These are phyloP conservation scores for Lathronympha strigana DNA, from an alignment of 2,888 invertebrate species.

Conservation along the genomic window DNA sequence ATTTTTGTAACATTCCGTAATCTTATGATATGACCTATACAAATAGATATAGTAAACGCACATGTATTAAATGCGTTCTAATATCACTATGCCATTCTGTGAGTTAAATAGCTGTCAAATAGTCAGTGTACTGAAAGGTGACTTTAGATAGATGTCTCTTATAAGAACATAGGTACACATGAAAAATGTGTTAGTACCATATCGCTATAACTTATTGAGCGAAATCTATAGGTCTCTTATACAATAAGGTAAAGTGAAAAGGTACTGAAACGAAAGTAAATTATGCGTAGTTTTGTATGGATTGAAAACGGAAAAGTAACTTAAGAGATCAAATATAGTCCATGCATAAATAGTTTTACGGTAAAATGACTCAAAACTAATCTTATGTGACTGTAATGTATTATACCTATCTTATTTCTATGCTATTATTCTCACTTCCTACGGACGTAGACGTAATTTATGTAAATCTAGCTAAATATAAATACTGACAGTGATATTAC, in stretches of 20 bases:
- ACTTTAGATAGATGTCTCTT: background rate
- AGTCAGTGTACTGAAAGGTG: background rate
- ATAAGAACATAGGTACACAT: slow-evolving; percentile 24
- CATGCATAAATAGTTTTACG: slow-evolving; percentile 14
- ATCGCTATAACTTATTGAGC: slow-evolving; percentile 27
- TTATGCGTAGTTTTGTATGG: slow-evolving; percentile 23
- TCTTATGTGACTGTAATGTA: slow-evolving; percentile 15
- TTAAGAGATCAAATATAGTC: slow-evolving; percentile 24
- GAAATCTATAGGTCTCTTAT: slow-evolving; percentile 17
- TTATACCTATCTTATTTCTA: slow-evolving; percentile 12
- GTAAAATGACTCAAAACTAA: slow-evolving; percentile 13
- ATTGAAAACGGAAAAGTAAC: slow-evolving; percentile 9
- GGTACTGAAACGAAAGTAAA: slow-evolving; percentile 11
- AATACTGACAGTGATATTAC: background rate
- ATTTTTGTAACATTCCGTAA: slow-evolving; percentile 25
- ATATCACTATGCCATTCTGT: slow-evolving; percentile 13
- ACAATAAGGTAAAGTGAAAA: slow-evolving; percentile 27
- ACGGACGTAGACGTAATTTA: slow-evolving; percentile 5
- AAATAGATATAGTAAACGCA: background rate
- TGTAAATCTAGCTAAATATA: slow-evolving; percentile 6
- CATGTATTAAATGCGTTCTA: slow-evolving; percentile 5
- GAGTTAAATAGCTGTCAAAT: slow-evolving; percentile 1
- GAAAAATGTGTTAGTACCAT: slow-evolving; percentile 25
- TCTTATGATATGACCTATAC: background rate
- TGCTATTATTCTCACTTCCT: slow-evolving; percentile 8